phyloP scores from a whole-genome alignment of 2,888 invertebrate genomes.

The Scotopteryx bipunctaria region DNA sequence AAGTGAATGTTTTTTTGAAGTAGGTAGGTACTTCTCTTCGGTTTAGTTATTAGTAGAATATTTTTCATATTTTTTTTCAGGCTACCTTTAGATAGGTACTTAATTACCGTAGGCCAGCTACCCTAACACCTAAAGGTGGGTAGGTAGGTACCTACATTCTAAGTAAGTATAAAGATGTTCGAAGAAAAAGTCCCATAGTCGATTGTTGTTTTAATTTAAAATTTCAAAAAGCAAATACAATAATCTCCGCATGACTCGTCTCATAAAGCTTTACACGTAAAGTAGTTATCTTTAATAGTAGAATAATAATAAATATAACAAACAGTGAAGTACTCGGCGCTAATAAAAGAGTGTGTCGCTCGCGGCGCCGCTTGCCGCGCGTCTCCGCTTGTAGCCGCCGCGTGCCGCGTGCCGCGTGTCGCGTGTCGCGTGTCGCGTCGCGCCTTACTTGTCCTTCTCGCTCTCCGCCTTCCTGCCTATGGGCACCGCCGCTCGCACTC shows the following conservation, averaged over 20 bases:
- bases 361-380: conserved; percentile 61
- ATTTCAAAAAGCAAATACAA: conserved; percentile 83
- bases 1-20: too few relatives aligned
- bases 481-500: conserved; percentile 94
- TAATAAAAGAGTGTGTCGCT: conserved; percentile 67
- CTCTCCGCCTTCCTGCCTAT: conserved; percentile 93
- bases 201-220: conserved; percentile 80
- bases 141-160: too few relatives aligned
- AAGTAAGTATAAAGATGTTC: background rate
- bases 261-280: conserved; percentile 83
- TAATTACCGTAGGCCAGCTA: too few relatives aligned
- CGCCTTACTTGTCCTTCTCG: conserved; percentile 91
- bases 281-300: conserved; percentile 75
- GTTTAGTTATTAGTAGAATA: too few relatives aligned
- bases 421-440: conserved; percentile 30
- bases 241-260: conserved; percentile 81
- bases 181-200: conserved; percentile 39
- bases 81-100: too few relatives aligned
- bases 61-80: too few relatives aligned
- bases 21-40: too few relatives aligned
- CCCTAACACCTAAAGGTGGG: too few relatives aligned
- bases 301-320: conserved; percentile 80
- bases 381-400: too few relatives aligned
- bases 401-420: conserved; percentile 70
- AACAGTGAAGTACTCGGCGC: conserved; percentile 71